Conservation (phyloP, 2,888 invertebrate species). For the Lathronympha strigana region DNA sequence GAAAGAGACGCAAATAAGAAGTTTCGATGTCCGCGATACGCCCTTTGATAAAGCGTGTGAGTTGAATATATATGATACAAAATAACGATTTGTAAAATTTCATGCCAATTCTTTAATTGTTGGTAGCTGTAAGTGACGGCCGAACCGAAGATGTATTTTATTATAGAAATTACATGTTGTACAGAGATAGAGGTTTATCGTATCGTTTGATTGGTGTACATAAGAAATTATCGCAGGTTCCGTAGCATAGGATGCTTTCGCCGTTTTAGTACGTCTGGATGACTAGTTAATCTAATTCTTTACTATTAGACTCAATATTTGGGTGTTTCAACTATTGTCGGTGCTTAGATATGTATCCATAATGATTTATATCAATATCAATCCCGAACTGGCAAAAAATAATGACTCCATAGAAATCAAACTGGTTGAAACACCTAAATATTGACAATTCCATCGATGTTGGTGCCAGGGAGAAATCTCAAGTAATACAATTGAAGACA, state of each 20-base stretch:
- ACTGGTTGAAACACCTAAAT: neutral
- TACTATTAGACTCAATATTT: neutral
- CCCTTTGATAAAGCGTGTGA: no score
- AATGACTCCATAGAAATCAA: neutral
- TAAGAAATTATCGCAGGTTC: constrained; percentile 57
- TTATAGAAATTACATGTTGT: constrained; percentile 64
- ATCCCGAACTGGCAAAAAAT: no score
- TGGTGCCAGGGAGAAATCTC: constrained; percentile 21
- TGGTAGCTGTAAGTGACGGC: neutral
- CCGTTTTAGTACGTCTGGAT: constrained; percentile 9
- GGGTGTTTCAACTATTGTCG: neutral
- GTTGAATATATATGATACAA: no score
- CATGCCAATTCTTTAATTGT: neutral
- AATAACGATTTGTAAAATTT: no score
- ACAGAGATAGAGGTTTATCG: constrained; percentile 62
- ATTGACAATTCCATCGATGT: neutral
- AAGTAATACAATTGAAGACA: constrained; percentile 14
- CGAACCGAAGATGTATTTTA: constrained; percentile 32
- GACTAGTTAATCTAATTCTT: neutral
- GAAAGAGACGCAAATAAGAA: no score
- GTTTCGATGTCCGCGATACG: no score
- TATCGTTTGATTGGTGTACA: constrained; percentile 58
- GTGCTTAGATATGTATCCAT: neutral
- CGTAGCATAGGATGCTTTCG: constrained; percentile 22
- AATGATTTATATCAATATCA: no score